Base-by-base conservation (phyloP, 2,113 vertebrate species). In the Lampris megalopsis region DNA sequence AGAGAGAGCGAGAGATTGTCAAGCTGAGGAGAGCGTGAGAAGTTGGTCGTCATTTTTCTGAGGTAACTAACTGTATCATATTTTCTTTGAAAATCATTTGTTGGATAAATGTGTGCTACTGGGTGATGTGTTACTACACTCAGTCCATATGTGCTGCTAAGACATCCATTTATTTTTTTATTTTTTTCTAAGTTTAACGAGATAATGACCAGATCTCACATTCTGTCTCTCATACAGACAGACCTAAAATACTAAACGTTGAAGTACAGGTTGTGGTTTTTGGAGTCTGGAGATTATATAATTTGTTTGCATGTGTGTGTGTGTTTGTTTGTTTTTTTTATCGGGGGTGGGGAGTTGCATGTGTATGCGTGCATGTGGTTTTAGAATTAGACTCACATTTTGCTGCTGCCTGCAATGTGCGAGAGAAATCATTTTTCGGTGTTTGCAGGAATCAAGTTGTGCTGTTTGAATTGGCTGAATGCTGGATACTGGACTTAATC, bases 41-140 rank as follows among this genome's bases (percentile, higher is more conserved):
- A 91, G 86, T 90, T 90, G 70, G 52, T 79, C 79, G 67, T 84
- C 67, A 2, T 88, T 80, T 24, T 43, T 10, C 45, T 45, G 77
- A 80, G 91, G 91, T 91, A 11, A 7, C 38, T 49, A 57, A 53
- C 66, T 78, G 63, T 49, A 1, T 50, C 36, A 5, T 41, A 57
- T 54, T 36, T 0, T 65, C 4, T 45, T 45, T 7, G 49, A n/a
- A 5, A 4, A 5, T 53, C 5, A 35, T 75, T 7, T 41, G 35
- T 10, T 4, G 43, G 1, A 10, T 61, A 0, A 6, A 45, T 61
- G 41, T 8, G 1, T 66, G 10, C 1, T 1, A 10, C 11, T 50
- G 48, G 48, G 48, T 50, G 48, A 50, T 50, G 6, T 2, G 2
- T 9, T 50, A 50, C 2, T 2, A 2, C 1, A 4, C 8, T 7